A percentile compares a stretch with the other conserved stretches of the same genome.
Evolutionary conservation across 2,797 vertebrate species (phyloP).

Genomic region (Antrozous pallidus): DNA sequence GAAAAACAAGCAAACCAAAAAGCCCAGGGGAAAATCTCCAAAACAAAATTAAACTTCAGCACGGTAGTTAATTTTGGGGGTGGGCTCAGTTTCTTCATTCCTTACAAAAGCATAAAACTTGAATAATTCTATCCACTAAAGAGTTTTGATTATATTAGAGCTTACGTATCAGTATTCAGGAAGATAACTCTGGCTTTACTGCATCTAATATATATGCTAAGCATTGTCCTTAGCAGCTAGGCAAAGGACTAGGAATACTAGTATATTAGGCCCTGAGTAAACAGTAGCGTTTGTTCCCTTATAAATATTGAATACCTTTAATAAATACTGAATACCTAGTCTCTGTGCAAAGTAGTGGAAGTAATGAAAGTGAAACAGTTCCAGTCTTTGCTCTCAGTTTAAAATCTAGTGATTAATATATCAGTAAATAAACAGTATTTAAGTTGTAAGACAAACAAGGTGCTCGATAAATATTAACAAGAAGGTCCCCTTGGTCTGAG

Average conservation of each 20-base stretch:
- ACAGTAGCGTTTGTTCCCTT: background rate
- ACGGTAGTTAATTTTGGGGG: background rate
- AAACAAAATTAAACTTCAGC: background rate
- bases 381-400: background rate
- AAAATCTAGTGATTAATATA: slow-evolving; percentile 10
- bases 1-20: background rate
- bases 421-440: background rate
- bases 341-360: slow-evolving; percentile 29
- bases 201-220: background rate
- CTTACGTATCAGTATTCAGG: background rate
- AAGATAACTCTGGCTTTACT: slow-evolving; percentile 23
- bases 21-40: background rate
- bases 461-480: background rate
- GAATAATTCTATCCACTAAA: background rate
- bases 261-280: background rate
- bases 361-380: background rate
- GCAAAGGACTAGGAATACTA: background rate
- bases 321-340: background rate
- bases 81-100: background rate
- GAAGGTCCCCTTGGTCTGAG: background rate
- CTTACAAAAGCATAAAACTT: background rate
- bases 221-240: background rate
- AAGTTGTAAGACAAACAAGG: background rate
- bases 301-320: background rate
- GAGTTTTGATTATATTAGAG: background rate